phyloP scores from a whole-genome alignment of 2,888 invertebrate species.

The Xylocampa areola region DNA sequence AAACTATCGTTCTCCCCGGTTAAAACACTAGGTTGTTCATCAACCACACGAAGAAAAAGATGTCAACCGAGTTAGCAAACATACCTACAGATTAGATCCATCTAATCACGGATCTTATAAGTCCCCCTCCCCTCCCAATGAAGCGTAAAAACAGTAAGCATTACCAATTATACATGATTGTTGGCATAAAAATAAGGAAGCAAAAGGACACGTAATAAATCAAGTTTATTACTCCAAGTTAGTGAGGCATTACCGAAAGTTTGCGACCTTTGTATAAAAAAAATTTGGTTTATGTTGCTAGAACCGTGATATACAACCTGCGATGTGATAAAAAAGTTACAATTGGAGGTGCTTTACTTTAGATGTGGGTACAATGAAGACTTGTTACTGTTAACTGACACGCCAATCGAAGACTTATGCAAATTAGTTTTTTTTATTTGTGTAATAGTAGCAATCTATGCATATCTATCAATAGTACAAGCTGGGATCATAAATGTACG shows the following conservation, averaged over 20 bases:
- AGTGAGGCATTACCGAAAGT: conserved; percentile 45
- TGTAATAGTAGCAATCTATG: too few relatives aligned
- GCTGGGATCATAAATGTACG: too few relatives aligned
- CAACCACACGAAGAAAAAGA: too few relatives aligned
- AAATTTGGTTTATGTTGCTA: conserved; percentile 29
- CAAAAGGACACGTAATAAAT: conserved; percentile 40
- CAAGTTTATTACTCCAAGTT: conserved; percentile 50
- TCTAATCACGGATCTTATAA: too few relatives aligned
- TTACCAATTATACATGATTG: conserved; percentile 15
- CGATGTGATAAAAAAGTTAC: conserved; percentile 19
- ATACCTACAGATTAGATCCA: too few relatives aligned
- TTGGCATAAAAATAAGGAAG: conserved; percentile 29
- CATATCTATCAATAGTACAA: too few relatives aligned
- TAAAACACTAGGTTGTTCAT: too few relatives aligned
- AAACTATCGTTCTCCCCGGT: too few relatives aligned
- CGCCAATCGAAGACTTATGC: too few relatives aligned
- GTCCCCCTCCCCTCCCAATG: not conserved
- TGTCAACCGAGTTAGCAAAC: too few relatives aligned
- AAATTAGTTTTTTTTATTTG: too few relatives aligned
- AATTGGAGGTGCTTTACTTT: not conserved
- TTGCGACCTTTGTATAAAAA: conserved; percentile 39
- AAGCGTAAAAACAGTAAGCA: not conserved
- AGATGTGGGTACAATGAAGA: not conserved
- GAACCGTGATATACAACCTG: conserved; percentile 11
- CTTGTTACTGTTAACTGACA: too few relatives aligned